phyloP scores from a whole-genome alignment of 2,888 invertebrate species.

The Chymomyza amoena region DNA sequence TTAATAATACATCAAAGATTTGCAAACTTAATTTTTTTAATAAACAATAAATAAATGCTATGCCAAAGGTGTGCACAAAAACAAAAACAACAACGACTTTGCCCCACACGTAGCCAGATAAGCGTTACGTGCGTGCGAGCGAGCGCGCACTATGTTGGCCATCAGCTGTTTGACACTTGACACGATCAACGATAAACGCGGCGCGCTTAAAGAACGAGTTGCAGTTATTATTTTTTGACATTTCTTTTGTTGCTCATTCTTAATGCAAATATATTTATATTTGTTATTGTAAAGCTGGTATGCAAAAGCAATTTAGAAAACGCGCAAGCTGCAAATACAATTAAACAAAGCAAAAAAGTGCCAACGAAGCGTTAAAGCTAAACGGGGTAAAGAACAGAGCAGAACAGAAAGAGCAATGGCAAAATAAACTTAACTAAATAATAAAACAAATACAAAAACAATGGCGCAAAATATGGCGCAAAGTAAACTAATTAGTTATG shows the following conservation, averaged over 20 bases:
- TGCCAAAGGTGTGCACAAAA: constrained; percentile 18
- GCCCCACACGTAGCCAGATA: background rate
- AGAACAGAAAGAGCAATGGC: constrained; percentile 8
- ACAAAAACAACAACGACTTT: constrained; percentile 9
- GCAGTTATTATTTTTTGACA: constrained; percentile 39
- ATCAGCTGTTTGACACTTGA: constrained; percentile 69
- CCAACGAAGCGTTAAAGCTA: constrained; percentile 31
- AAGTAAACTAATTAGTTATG: background rate
- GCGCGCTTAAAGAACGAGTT: constrained; percentile 19
- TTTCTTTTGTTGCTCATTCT: background rate
- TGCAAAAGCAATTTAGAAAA: background rate
- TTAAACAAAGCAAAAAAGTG: constrained; percentile 22
- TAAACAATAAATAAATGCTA: constrained; percentile 31
- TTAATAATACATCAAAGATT: background rate
- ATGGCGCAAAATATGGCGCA: background rate
- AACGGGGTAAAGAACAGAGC: background rate
- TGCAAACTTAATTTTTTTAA: constrained; percentile 15
- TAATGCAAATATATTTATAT: background rate
- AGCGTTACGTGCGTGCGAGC: constrained; percentile 32
- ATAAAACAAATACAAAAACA: background rate
- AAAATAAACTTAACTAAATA: background rate
- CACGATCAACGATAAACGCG: constrained; percentile 46
- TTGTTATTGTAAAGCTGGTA: constrained; percentile 11
- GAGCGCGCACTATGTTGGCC: constrained; percentile 41
- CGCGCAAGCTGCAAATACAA: too few relatives aligned